phyloP scores from a whole-genome alignment of 2,113 vertebrate genomes.

The Siniperca chuatsi region DNA sequence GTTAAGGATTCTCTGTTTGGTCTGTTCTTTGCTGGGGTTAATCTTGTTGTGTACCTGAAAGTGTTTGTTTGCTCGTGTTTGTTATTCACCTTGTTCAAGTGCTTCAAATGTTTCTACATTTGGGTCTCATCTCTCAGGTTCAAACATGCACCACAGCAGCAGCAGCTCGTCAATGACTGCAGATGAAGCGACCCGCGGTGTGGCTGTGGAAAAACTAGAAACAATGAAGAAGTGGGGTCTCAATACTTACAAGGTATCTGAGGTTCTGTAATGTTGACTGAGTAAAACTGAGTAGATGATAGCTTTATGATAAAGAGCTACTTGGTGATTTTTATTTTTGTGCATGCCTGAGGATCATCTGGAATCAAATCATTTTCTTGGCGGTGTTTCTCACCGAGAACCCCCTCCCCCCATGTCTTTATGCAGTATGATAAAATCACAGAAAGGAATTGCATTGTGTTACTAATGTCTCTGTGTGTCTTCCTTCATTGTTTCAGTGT shows the following conservation, averaged over 20 bases:
- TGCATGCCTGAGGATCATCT: no score
- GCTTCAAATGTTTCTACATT: background rate
- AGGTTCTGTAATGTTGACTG: background rate
- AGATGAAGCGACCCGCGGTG: conserved; percentile 89
- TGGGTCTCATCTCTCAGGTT: conserved; percentile 79
- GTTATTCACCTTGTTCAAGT: background rate
- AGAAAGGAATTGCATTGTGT: background rate
- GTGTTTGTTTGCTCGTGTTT: background rate
- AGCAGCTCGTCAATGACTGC: conserved; percentile 79
- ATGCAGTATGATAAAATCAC: background rate
- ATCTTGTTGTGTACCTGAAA: background rate
- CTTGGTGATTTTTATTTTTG: no score
- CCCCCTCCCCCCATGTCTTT: no score
- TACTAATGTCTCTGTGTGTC: background rate
- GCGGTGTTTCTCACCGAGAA: no score
- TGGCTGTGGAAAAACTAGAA: conserved; percentile 96
- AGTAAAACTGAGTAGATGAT: background rate
- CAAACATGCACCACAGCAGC: conserved; percentile 89
- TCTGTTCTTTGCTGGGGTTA: conserved; percentile 3
- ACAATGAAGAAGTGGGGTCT: conserved; percentile 96
- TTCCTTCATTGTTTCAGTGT: conserved; percentile 82
- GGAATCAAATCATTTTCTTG: no score
- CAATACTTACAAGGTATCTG: conserved; percentile 95
- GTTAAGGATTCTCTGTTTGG: background rate
- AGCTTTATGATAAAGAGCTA: no score